Evolutionary conservation across 1,140 invertebrate species (phyloP), one percentile per base, ranked within the genome.

Genomic region (Aphaenogaster floridana): DNA sequence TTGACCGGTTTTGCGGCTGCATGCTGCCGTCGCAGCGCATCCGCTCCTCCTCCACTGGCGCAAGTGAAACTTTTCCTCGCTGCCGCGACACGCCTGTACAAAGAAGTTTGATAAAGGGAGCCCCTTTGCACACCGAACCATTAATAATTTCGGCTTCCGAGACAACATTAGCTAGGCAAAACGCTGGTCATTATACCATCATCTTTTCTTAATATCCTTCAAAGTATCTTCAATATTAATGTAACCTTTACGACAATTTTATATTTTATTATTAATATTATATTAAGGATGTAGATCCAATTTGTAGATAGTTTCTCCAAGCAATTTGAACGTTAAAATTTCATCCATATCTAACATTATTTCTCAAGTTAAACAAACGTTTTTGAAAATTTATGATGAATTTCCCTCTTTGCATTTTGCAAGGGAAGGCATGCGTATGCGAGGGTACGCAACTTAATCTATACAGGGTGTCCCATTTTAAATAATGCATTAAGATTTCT

Each of bases 101-200:
- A 83, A 83, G 68, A 83, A 74, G 52, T 28, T 78, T 72, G 66
- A 15, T 76, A 63, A 71, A 76, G 28, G 34, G 5, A 36, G 3
- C 6, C 3, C 64, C 21, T 59, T 52, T 48, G n/a, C 21, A 59
- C 28, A 59, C 13, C 28, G 28, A 59, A 28, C 3, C 21, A 77
- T 74, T 76, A 84, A 74, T 48, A 59, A 74, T 48, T 74, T 59
- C 17, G 15, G 63, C 78, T 68, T 54, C 34, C 34, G n/a, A 11
- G 1, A 68, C 63, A 68, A 68, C 63, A 68, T 80, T 80, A 80
- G 21, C 6, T 13, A 4, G 2, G 9, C 39, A n/a, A 81, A 34
- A 81, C 17, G n/a, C 48, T 28, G 2, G 17, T 66, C 28, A 36
- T 63, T 63, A 34, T 63, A 28, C 28, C 39, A 6, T 63, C 6